phyloP scores from a whole-genome alignment of 92 coral and sea anemone genomes.

The Plumapathes pennacea region DNA sequence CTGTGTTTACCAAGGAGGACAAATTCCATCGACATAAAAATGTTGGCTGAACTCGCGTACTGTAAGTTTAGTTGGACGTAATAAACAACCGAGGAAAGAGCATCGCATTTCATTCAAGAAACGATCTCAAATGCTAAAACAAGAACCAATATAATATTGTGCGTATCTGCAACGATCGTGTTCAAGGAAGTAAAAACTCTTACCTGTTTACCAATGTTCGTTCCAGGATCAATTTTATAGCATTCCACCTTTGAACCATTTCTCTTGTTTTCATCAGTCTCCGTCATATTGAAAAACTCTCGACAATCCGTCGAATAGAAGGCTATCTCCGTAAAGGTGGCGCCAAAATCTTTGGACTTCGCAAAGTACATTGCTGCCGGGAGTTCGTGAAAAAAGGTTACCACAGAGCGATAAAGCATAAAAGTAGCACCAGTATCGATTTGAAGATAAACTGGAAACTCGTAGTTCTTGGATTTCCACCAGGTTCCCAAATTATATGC shows the following conservation, averaged over 20 bases:
- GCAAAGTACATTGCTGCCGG: slow-evolving; percentile 93
- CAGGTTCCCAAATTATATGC: slow-evolving; percentile 22
- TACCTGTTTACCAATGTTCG: slow-evolving; percentile 38
- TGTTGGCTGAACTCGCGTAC: no score
- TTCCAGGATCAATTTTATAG: slow-evolving; percentile 51
- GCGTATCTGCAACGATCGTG: no score
- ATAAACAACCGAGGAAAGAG: no score
- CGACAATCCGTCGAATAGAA: slow-evolving; percentile 72
- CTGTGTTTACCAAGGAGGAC: slow-evolving; percentile 3
- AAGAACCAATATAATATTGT: no score
- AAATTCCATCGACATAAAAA: not conserved
- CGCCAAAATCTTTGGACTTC: slow-evolving; percentile 79
- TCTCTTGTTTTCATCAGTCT: slow-evolving; percentile 43
- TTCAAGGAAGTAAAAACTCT: no score
- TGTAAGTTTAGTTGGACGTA: no score
- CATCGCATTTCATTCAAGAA: no score
- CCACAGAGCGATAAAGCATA: slow-evolving; percentile 62
- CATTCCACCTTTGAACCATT: slow-evolving; percentile 74
- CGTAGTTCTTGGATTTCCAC: slow-evolving; percentile 89
- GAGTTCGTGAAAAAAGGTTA: slow-evolving; percentile 64
- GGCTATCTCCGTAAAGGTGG: slow-evolving; percentile 40
- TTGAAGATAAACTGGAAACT: slow-evolving; percentile 70
- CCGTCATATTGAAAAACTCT: slow-evolving; percentile 67
- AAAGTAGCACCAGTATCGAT: slow-evolving; percentile 64
- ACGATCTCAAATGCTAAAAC: no score